phyloP scores from a whole-genome alignment of 2,888 invertebrate genomes.

The Aspidiotus rigidus region DNA sequence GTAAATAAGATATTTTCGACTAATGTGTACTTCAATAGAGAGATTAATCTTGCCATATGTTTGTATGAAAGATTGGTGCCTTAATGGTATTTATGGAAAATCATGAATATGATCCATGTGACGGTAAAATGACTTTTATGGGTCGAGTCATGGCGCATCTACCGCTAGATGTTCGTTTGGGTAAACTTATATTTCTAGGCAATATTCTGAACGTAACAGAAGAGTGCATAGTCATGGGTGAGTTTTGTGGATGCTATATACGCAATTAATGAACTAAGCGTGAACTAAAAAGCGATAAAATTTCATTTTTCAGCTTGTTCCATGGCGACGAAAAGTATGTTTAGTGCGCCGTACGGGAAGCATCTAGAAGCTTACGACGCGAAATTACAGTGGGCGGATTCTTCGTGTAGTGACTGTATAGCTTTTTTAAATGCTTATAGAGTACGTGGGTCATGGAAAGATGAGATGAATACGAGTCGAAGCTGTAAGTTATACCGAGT shows the following conservation, averaged over 20 bases:
- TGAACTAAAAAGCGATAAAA: background rate
- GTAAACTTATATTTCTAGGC: constrained; percentile 78
- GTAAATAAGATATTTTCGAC: constrained; percentile 42
- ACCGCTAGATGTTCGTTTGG: constrained; percentile 71
- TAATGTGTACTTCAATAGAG: background rate
- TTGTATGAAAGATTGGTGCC: constrained; percentile 59
- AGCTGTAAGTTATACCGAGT: background rate
- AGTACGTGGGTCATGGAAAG: constrained; percentile 45
- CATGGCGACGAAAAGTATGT: constrained; percentile 70
- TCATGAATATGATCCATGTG: constrained; percentile 49
- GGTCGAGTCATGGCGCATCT: constrained; percentile 72
- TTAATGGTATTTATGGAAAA: constrained; percentile 47
- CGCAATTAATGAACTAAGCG: background rate
- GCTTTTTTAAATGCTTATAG: constrained; percentile 70
- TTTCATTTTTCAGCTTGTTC: constrained; percentile 57
- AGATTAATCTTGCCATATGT: background rate
- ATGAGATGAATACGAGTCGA: background rate
- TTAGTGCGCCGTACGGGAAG: constrained; percentile 62
- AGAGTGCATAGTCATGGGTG: constrained; percentile 74
- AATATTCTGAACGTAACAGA: constrained; percentile 74
- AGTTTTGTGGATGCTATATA: constrained; percentile 27
- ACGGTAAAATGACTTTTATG: constrained; percentile 80
- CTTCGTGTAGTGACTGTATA: constrained; percentile 74
- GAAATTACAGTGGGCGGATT: constrained; percentile 71
- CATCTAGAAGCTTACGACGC: constrained; percentile 62